Evolutionary conservation across 2,797 vertebrate genomes (phyloP), one percentile per base, ranked within the genome.

Genomic region (Protosalanx chinensis): DNA sequence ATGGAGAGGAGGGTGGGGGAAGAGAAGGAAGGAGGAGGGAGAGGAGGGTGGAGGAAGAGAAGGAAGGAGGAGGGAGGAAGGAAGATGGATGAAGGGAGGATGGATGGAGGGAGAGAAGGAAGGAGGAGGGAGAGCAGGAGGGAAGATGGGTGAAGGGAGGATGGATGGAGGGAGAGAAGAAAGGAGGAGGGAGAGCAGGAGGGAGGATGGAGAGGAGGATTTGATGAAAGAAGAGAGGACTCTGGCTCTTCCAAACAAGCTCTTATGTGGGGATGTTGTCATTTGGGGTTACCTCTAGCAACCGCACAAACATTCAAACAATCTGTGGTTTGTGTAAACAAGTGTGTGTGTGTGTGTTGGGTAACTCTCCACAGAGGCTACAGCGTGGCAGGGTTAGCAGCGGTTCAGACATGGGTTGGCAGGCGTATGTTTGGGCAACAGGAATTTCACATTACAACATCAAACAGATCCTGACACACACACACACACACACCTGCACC

Each of bases 361-460:
- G 64, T 68, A 77, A 81, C 71, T 37, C 67, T 58, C 57, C 70
- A 63, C 78, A 35, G 72, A 66, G 46, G 71, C 1, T 62, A 30
- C 29, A 33, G 33, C 67, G 41, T 75, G 49, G 30, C 18, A 33
- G 59, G 83, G 68, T 74, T 51, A 37, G 79, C 76, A 72, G 72
- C 23, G 57, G 64, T 73, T 78, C 33, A 79, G 60, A 81, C 76
- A 71, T n/a, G n/a, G 58, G 73, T 79, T 84, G 76, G 77, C 71
- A 78, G 72, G 72, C 72, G 12, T 60, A 60, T 63, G 68, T 72
- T 13, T 60, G 67, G 81, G 72, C 65, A 79, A 78, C 65, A 61
- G 72, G 46, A 77, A 80, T 72, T 79, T 83, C 77, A 81, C 23
- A 56, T 86, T 84, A 85, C 80, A 74, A 85, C 82, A 82, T 88